phyloP scores from a whole-genome alignment of 2,113 vertebrate genomes.

The Willisornis vidua region DNA sequence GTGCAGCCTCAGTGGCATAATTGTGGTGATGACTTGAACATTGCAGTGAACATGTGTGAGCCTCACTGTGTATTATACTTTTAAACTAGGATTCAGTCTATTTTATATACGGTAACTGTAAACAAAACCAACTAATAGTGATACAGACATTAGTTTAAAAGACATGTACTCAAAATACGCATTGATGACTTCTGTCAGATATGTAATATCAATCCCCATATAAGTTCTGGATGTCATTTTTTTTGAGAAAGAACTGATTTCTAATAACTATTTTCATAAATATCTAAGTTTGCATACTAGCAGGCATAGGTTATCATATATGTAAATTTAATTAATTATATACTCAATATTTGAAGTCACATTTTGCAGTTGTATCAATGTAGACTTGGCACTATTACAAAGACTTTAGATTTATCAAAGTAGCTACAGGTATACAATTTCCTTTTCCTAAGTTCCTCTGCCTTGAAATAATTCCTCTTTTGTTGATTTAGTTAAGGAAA shows the following conservation, averaged over 20 bases:
- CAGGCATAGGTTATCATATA: not conserved
- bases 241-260: not conserved
- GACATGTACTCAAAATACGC: not conserved
- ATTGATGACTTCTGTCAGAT: not conserved
- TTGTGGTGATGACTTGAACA: not conserved
- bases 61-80: not conserved
- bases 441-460: not conserved
- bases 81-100: slow-evolving; percentile 27
- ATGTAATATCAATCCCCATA: not conserved
- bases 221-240: not conserved
- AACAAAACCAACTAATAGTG: not conserved
- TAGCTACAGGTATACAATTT: not conserved
- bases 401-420: not conserved
- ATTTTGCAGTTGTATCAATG: not conserved
- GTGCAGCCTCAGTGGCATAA: slow-evolving; percentile 22
- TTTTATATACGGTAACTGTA: not conserved
- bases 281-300: not conserved
- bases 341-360: not conserved
- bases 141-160: not conserved
- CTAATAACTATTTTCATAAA: not conserved
- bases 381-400: not conserved
- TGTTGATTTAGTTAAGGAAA: not conserved
- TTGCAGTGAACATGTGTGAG: not conserved
- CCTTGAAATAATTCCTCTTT: not conserved
- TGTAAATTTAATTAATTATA: not conserved